A percentile compares a stretch with the other conserved stretches of the same genome.
Conservation (phyloP, 2,888 invertebrate genomes). For the Tinea pellionella region DNA sequence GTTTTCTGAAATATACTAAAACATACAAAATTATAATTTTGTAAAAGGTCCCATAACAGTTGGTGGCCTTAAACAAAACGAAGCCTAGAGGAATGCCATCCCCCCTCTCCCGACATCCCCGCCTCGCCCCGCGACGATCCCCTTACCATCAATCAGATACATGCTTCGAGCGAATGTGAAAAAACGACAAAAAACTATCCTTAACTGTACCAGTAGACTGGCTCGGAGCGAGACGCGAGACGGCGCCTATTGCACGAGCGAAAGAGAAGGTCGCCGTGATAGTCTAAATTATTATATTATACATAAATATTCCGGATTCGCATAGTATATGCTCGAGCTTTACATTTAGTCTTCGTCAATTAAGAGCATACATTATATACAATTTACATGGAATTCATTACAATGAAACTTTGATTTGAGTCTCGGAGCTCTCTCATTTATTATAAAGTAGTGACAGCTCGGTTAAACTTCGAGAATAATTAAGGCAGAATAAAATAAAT, state of each 20-base stretch:
- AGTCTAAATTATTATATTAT: conserved; percentile 58
- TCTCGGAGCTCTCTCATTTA: no score
- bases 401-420: no score
- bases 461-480: no score
- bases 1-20: no score
- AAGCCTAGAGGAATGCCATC: background rate
- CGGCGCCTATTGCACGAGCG: conserved; percentile 21
- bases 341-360: no score
- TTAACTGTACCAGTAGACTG: conserved; percentile 25
- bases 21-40: no score
- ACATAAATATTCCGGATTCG: conserved; percentile 48
- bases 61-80: background rate
- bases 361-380: no score
- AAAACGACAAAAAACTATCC: conserved; percentile 35
- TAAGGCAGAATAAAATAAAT: no score
- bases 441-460: no score
- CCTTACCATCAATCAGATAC: conserved; percentile 36
- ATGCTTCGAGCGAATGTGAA: conserved; percentile 38
- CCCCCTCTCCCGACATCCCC: background rate
- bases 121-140: conserved; percentile 17
- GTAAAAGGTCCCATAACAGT: background rate
- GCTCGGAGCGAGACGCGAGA: conserved; percentile 30
- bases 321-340: conserved; percentile 24
- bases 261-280: conserved; percentile 22
- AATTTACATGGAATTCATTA: no score